Evolutionary conservation across 2,888 invertebrate species (phyloP).

Genomic region (Drosophila pseudotakahashii): DNA sequence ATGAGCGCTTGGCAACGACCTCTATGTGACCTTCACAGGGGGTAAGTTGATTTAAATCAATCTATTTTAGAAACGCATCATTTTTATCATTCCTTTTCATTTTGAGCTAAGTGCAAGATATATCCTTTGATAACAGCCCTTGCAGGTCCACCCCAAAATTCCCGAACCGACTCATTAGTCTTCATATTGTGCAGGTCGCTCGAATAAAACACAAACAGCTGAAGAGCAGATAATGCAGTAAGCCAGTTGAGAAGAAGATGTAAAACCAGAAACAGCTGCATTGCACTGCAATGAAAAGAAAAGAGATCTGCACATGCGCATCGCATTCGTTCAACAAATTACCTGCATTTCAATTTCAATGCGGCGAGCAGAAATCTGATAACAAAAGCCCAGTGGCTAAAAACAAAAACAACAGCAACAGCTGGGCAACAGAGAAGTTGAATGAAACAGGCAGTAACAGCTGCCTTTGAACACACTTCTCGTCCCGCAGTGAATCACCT

Average conservation of each 20-base stretch:
- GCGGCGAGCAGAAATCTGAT: conserved; percentile 56
- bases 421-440: conserved; percentile 30
- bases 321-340: conserved; percentile 29
- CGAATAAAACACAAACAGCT: conserved; percentile 1
- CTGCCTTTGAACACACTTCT: conserved; percentile 10
- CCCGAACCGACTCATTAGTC: conserved; percentile 19
- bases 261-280: conserved; percentile 52
- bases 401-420: conserved; percentile 32
- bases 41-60: neutral
- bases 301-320: conserved; percentile 62
- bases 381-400: conserved; percentile 56
- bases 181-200: conserved; percentile 40
- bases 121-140: neutral
- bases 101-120: neutral
- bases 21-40: neutral
- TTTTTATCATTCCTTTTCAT: too few species aligned
- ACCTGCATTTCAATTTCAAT: conserved; percentile 56
- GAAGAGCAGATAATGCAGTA: conserved; percentile 30
- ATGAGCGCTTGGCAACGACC: neutral
- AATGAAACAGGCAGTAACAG: conserved; percentile 32
- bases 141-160: conserved; percentile 19
- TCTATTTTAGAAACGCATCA: neutral
- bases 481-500: conserved; percentile 8
- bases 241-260: conserved; percentile 58
- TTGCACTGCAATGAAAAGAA: conserved; percentile 30